Conservation (phyloP, 1,140 invertebrate species). For the Eciton burchellii region DNA sequence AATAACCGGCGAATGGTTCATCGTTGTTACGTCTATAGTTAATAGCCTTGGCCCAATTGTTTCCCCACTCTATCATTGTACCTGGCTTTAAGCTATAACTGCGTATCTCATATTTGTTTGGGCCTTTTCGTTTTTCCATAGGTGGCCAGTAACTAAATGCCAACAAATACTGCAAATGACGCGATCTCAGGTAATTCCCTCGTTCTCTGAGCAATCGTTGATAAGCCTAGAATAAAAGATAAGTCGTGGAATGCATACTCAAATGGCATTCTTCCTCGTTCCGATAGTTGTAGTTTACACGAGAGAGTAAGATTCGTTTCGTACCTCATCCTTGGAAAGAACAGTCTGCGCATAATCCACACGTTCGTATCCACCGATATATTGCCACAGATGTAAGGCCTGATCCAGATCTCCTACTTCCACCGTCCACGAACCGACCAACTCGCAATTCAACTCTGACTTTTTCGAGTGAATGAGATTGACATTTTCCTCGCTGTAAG, state of each 20-base stretch:
- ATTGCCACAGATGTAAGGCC: constrained; percentile 97
- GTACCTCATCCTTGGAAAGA: constrained; percentile 90
- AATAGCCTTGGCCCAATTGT: constrained; percentile 98
- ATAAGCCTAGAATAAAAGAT: constrained; percentile 89
- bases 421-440: constrained; percentile 95
- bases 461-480: constrained; percentile 92
- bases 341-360: constrained; percentile 92
- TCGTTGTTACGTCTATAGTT: constrained; percentile 95
- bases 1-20: constrained; percentile 97
- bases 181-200: constrained; percentile 93
- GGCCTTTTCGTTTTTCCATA: constrained; percentile 90
- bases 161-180: constrained; percentile 96
- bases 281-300: constrained; percentile 18
- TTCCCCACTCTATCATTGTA: constrained; percentile 99
- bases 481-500: constrained; percentile 92
- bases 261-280: too few species aligned
- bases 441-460: constrained; percentile 89
- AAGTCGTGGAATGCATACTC: background rate
- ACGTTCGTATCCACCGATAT: constrained; percentile 95
- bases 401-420: constrained; percentile 99
- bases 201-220: constrained; percentile 92
- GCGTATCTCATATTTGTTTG: constrained; percentile 97
- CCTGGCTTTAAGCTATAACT: constrained; percentile 97
- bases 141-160: constrained; percentile 96
- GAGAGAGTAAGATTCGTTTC: constrained; percentile 13